phyloP scores from a whole-genome alignment of 1,140 invertebrate genomes.

The Polypedilum pembai region DNA sequence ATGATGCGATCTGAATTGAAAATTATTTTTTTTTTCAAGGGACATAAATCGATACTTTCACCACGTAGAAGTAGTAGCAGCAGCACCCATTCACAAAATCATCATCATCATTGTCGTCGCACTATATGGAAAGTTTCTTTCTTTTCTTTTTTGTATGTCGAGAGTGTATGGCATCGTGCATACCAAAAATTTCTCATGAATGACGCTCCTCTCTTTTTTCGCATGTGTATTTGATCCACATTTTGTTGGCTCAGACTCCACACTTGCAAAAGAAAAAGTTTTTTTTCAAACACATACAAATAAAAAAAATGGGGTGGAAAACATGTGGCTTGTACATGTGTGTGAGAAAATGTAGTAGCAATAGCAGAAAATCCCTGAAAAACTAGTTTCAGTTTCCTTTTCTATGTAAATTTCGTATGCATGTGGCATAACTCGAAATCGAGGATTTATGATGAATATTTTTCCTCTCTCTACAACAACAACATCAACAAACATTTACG shows the following conservation, averaged over 20 bases:
- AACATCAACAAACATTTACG: constrained; percentile 3
- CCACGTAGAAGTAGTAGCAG: not conserved
- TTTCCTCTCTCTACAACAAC: constrained; percentile 13
- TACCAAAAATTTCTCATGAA: constrained; percentile 23
- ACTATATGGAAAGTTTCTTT: not conserved
- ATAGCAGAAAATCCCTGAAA: not conserved
- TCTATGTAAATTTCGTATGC: constrained; percentile 28
- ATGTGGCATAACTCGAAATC: constrained; percentile 24
- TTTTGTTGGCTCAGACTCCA: constrained; percentile 15
- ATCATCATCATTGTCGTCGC: not conserved
- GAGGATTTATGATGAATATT: constrained; percentile 28
- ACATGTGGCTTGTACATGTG: not conserved
- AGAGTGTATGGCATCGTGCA: not conserved
- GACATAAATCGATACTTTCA: constrained; percentile 20
- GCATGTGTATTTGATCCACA: constrained; percentile 21
- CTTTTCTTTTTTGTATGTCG: too few relatives aligned
- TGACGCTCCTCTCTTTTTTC: not conserved
- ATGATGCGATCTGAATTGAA: constrained; percentile 26
- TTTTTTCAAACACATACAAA: not conserved
- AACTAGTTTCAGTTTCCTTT: constrained; percentile 18
- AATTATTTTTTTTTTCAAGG: constrained; percentile 12
- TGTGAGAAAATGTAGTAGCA: not conserved
- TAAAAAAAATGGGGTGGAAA: not conserved
- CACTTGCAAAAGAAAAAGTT: not conserved
- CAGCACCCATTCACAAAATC: constrained; percentile 21